Conservation (phyloP, 2,888 invertebrate species). For the Philonicus albiceps region DNA sequence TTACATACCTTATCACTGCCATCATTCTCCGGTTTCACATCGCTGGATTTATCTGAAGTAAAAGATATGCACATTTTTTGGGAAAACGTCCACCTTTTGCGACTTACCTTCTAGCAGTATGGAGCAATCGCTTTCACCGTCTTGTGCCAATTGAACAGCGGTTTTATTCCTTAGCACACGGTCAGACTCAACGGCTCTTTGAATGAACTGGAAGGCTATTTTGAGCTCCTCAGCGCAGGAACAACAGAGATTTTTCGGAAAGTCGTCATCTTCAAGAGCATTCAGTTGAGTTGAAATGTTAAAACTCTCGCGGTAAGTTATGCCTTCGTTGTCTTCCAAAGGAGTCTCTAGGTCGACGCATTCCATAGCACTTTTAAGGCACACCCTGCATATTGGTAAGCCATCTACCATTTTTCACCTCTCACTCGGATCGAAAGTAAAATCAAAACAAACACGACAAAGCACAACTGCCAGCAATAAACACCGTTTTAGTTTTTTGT, state of each 20-base stretch:
- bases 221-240: slow-evolving; percentile 50
- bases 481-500: neutral
- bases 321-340: neutral
- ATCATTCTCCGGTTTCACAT: neutral
- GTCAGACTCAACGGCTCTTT: slow-evolving; percentile 51
- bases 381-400: slow-evolving; percentile 8
- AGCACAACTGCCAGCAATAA: neutral
- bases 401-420: slow-evolving; percentile 25
- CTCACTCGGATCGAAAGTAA: neutral
- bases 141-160: neutral
- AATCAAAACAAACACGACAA: neutral
- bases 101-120: neutral
- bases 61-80: neutral
- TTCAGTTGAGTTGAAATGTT: slow-evolving; percentile 52
- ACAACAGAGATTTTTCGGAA: slow-evolving; percentile 51
- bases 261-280: slow-evolving; percentile 48
- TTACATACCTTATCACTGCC: neutral
- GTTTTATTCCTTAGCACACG: slow-evolving; percentile 46
- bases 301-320: slow-evolving; percentile 50
- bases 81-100: neutral
- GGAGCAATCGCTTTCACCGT: neutral
- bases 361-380: slow-evolving; percentile 8
- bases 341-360: slow-evolving; percentile 12
- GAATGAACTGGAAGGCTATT: slow-evolving; percentile 47
- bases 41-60: neutral